Evolutionary conservation across 2,888 invertebrate species (phyloP).

Genomic region (Chloroclystis v-ata): DNA sequence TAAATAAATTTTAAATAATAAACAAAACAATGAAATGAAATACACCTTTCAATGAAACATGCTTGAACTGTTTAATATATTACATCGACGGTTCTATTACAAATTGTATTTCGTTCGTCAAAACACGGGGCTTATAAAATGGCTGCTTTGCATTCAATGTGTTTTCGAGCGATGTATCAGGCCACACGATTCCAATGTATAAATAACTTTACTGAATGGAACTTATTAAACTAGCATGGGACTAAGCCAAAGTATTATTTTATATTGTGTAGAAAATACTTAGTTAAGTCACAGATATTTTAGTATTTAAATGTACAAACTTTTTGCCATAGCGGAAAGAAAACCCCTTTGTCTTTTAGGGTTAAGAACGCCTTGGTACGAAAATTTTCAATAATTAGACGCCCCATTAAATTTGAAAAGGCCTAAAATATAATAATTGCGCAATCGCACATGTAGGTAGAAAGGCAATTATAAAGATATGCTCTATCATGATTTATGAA

Average conservation of each 20-base stretch:
- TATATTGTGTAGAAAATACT: background rate
- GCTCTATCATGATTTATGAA: background rate
- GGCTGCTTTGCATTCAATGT: constrained; percentile 32
- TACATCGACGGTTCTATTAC: constrained; percentile 11
- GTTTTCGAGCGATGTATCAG: constrained; percentile 16
- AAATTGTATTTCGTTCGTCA: constrained; percentile 25
- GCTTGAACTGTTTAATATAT: constrained; percentile 17
- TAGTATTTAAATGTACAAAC: too few species aligned
- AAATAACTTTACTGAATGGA: constrained; percentile 3
- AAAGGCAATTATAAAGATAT: background rate
- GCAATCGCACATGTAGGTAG: background rate
- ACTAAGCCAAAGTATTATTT: too few species aligned
- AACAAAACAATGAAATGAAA: too few species aligned
- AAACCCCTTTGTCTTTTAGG: too few species aligned
- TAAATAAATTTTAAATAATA: too few species aligned
- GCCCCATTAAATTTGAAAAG: too few species aligned
- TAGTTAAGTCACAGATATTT: too few species aligned
- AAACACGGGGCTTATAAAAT: constrained; percentile 19
- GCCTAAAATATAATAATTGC: background rate
- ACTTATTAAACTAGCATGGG: background rate
- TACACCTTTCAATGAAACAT: too few species aligned
- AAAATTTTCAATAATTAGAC: too few species aligned
- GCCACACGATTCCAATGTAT: constrained; percentile 9
- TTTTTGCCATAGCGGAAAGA: too few species aligned
- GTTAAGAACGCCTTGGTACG: too few species aligned